Conservation (phyloP, 2,113 vertebrate genomes). For the Solenodon paradoxus region DNA sequence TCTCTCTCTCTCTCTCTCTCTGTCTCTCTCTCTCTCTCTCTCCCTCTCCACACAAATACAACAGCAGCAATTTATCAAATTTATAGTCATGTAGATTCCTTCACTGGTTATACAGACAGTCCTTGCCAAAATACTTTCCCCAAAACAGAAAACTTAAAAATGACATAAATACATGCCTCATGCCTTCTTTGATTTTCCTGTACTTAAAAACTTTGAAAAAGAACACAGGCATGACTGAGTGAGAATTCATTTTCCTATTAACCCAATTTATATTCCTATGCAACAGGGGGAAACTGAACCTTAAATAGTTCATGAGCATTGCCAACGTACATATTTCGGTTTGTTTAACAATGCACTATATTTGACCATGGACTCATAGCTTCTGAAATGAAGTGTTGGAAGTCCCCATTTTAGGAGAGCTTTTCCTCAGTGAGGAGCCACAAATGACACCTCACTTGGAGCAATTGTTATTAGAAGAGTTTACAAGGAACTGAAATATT, state of each 20-base stretch:
- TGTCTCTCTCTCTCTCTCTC: background rate
- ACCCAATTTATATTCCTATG: background rate
- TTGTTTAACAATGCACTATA: background rate
- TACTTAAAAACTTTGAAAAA: background rate
- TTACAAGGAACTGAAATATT: constrained; percentile 71
- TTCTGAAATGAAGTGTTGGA: constrained; percentile 62
- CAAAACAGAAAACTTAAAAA: constrained; percentile 27
- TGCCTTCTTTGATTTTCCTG: background rate
- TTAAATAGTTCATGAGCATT: background rate
- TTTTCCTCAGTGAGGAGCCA: constrained; percentile 39
- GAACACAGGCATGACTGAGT: background rate
- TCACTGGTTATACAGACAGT: background rate
- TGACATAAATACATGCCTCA: background rate
- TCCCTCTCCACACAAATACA: no score
- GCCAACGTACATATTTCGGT: background rate
- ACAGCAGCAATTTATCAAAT: background rate
- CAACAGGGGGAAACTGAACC: background rate
- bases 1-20: no score
- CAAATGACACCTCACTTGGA: constrained; percentile 22
- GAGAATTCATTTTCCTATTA: background rate
- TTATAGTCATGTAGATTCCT: background rate
- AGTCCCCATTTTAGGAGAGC: constrained; percentile 46
- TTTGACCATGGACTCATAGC: background rate
- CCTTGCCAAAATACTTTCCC: background rate
- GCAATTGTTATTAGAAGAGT: constrained; percentile 45